These are phyloP conservation scores for Psilopogon haemacephalus DNA, from an alignment of 2,113 vertebrate species.

Conservation along the genomic window DNA sequence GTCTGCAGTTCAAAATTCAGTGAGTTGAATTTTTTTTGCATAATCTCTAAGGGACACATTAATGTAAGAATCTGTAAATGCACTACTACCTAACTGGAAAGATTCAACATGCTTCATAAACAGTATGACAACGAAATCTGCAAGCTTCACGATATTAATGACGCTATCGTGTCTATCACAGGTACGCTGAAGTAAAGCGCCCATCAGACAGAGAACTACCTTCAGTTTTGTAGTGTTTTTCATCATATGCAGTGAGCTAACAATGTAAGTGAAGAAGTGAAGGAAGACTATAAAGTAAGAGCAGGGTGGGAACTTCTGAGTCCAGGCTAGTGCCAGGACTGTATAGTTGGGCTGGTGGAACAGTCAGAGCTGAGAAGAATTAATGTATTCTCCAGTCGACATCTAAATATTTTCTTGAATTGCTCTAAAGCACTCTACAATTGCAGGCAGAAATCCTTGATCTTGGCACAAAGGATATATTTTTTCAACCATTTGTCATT, in stretches of 20 bases:
- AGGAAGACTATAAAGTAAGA: not conserved
- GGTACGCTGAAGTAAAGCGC: not conserved
- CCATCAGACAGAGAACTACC: not conserved
- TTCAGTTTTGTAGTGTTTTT: not conserved
- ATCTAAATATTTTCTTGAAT: not conserved
- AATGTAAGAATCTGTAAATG: not conserved
- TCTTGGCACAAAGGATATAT: not conserved
- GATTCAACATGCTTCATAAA: not conserved
- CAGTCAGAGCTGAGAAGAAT: not conserved
- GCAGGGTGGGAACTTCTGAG: not conserved
- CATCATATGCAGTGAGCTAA: not conserved
- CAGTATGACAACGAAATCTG: not conserved
- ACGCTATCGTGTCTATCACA: not conserved
- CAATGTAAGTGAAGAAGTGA: not conserved
- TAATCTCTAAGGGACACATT: not conserved
- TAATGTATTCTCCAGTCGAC: not conserved
- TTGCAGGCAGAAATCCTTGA: not conserved
- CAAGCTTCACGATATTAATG: not conserved
- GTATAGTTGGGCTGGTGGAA: not conserved
- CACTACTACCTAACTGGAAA: not conserved
- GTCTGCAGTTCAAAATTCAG: not conserved
- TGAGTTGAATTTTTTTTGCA: not conserved
- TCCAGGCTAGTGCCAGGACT: not conserved
- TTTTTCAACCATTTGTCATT: slow-evolving; percentile 25
- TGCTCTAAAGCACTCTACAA: not conserved